These are phyloP conservation scores for Pungitius pungitius DNA, from an alignment of 2,113 vertebrate species.

Conservation along the genomic window DNA sequence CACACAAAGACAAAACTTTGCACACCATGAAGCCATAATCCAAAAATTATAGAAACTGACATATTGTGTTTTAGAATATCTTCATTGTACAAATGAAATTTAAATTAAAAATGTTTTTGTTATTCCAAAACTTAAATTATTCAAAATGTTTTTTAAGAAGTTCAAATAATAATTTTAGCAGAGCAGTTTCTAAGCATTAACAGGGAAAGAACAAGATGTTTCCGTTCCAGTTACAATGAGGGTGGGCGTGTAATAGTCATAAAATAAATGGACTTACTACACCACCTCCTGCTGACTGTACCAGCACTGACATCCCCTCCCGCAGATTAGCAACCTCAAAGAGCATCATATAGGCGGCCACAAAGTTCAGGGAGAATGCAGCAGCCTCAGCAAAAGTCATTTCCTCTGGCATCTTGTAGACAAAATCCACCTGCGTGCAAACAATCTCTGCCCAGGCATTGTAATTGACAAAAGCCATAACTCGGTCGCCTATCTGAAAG, in stretches of 20 bases:
- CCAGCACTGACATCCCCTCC: conserved; percentile 97
- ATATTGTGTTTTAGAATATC: not conserved
- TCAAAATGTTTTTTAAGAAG: not conserved
- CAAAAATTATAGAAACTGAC: not conserved
- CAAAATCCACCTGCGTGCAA: conserved; percentile 90
- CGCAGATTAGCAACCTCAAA: conserved; percentile 96
- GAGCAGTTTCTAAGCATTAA: not conserved
- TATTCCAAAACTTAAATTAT: not conserved
- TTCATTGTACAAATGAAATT: not conserved
- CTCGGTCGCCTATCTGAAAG: conserved; percentile 92
- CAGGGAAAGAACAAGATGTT: not conserved
- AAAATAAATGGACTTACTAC: conserved; percentile 84
- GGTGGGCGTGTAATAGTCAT: not conserved
- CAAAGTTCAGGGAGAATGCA: conserved; percentile 95
- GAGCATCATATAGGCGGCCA: conserved; percentile 98
- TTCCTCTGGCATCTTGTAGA: conserved; percentile 95
- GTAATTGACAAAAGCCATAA: conserved; percentile 97
- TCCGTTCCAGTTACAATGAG: not conserved
- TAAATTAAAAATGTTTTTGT: not conserved
- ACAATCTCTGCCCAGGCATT: conserved; percentile 98
- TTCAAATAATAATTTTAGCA: not conserved
- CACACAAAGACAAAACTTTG: not conserved
- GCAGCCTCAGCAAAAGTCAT: conserved; percentile 96
- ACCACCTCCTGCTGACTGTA: conserved; percentile 95
- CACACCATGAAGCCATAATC: not conserved